phyloP scores from a whole-genome alignment of 2,888 invertebrate genomes.

The Podotricha telesiphe region DNA sequence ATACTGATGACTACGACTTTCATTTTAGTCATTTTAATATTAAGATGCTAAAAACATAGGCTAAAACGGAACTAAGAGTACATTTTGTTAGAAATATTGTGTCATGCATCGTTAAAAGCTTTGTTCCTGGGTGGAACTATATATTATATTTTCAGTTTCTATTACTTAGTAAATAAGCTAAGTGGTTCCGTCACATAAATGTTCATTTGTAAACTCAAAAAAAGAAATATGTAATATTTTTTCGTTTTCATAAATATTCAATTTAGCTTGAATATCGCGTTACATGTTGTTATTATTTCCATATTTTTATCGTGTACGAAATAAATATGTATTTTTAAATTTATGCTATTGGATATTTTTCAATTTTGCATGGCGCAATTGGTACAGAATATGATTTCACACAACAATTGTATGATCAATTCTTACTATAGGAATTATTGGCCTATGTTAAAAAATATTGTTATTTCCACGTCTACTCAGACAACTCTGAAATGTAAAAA shows the following conservation, averaged over 20 bases:
- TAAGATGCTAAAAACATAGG: constrained; percentile 25
- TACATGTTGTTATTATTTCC: background rate
- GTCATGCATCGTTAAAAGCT: constrained; percentile 30
- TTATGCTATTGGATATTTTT: too few relatives aligned
- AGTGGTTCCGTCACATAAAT: constrained; percentile 20
- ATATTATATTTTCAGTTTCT: constrained; percentile 27
- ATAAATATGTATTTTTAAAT: too few relatives aligned
- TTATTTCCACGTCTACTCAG: too few relatives aligned
- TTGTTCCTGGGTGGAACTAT: constrained; percentile 18
- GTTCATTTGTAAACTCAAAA: background rate
- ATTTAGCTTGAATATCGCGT: background rate
- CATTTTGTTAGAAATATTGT: constrained; percentile 32
- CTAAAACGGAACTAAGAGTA: constrained; percentile 27
- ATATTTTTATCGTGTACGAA: background rate
- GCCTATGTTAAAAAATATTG: too few relatives aligned
- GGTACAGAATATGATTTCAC: too few relatives aligned
- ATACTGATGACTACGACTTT: background rate
- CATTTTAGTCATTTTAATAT: constrained; percentile 29
- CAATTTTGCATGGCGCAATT: too few relatives aligned
- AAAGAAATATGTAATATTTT: background rate
- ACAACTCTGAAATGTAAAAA: too few relatives aligned
- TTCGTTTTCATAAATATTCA: background rate
- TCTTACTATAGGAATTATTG: too few relatives aligned
- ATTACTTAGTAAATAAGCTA: constrained; percentile 11
- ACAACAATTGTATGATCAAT: too few relatives aligned